Conservation (phyloP, 35 echinoderm and acorn worm genomes). For the Ptychodera flava region DNA sequence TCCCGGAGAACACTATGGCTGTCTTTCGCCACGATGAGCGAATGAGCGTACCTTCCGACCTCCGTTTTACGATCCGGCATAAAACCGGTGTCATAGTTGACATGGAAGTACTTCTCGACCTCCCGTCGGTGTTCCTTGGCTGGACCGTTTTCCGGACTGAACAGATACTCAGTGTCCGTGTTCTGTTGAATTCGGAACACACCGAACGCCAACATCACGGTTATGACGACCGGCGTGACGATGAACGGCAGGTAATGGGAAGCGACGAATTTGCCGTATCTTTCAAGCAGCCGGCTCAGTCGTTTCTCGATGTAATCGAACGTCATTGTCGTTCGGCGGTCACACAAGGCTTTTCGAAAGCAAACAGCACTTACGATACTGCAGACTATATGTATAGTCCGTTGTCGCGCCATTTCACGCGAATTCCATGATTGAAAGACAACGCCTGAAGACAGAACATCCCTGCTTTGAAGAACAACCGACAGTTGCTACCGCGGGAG, state of each 20-base stretch:
- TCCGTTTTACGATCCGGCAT: slow-evolving; percentile 60
- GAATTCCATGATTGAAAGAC: too few species aligned
- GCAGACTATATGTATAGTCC: too few species aligned
- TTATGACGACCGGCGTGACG: neutral
- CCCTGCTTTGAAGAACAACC: too few species aligned
- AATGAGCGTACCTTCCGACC: slow-evolving; percentile 35
- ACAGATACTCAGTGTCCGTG: neutral
- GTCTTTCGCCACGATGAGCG: slow-evolving; percentile 47
- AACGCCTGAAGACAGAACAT: too few species aligned
- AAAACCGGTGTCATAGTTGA: slow-evolving; percentile 55
- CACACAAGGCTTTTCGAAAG: too few species aligned
- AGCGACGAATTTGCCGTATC: neutral
- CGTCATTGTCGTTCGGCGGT: too few species aligned
- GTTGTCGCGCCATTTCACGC: too few species aligned
- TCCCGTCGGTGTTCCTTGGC: neutral
- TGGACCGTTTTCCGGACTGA: neutral
- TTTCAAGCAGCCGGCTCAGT: neutral
- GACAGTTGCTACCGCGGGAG: too few species aligned
- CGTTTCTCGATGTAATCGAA: neutral
- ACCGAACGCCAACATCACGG: neutral
- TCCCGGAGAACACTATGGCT: slow-evolving; percentile 34
- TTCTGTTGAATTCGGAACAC: neutral
- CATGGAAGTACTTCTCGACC: neutral
- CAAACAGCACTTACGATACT: too few species aligned
- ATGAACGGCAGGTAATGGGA: neutral